Evolutionary conservation across 2,797 vertebrate genomes (phyloP).

Genomic region (Sebastes miniatus): DNA sequence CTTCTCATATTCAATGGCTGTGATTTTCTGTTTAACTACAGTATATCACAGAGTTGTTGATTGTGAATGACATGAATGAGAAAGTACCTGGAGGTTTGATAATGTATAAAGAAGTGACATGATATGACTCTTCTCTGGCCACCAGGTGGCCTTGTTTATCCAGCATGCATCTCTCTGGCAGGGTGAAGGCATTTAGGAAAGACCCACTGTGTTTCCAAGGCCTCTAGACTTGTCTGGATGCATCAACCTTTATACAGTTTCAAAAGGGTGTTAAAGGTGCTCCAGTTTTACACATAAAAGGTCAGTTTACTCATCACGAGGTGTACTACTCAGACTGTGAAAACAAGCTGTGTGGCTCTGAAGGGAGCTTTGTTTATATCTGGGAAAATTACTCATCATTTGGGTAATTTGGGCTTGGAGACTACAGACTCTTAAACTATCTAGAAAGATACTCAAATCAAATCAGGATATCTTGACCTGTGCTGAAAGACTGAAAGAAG

Average conservation of each 20-base stretch:
- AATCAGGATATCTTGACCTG: neutral
- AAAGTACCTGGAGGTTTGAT: neutral
- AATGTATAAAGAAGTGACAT: neutral
- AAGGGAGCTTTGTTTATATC: neutral
- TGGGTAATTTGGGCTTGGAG: neutral
- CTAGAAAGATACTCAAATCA: neutral
- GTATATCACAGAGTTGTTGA: neutral
- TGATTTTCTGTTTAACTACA: neutral
- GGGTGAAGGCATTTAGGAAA: neutral
- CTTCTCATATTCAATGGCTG: neutral
- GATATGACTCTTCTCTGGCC: neutral
- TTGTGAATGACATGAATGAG: neutral
- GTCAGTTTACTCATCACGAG: neutral
- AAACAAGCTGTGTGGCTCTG: neutral
- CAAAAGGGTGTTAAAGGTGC: neutral
- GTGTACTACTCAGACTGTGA: neutral
- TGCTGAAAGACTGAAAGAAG: neutral
- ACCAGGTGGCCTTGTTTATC: slow-evolving; percentile 1
- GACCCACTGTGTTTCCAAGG: neutral
- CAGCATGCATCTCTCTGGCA: neutral
- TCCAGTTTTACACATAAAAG: neutral
- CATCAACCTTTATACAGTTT: neutral
- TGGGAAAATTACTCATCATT: neutral
- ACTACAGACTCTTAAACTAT: neutral
- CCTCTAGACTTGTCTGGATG: neutral